These are phyloP conservation scores for Pseudomyrmex flavicornis DNA, from an alignment of 1,140 invertebrate genomes.

Conservation along the genomic window DNA sequence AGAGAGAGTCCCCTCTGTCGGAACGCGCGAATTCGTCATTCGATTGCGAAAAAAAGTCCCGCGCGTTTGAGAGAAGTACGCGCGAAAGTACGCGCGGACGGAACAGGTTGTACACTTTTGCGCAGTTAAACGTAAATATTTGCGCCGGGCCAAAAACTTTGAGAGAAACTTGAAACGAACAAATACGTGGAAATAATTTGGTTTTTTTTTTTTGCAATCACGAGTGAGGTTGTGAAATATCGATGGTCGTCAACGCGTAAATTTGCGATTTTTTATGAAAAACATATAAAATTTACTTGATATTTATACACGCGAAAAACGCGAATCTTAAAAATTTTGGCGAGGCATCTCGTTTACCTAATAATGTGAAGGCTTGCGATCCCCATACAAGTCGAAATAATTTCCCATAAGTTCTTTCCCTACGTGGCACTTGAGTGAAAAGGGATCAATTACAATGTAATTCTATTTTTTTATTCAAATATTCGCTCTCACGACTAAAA, in stretches of 20 bases:
- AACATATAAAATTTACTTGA: background rate
- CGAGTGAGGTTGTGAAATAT: background rate
- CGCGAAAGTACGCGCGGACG: slow-evolving; percentile 36
- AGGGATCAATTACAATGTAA: slow-evolving; percentile 19
- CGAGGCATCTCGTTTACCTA: slow-evolving; percentile 60
- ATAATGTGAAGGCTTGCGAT: slow-evolving; percentile 76
- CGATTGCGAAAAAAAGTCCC: slow-evolving; percentile 30
- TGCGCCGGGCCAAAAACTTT: slow-evolving; percentile 2
- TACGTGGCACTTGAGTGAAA: slow-evolving; percentile 45
- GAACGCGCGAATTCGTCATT: background rate
- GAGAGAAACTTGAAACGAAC: slow-evolving; percentile 14
- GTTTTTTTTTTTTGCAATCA: background rate
- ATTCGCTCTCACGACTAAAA: background rate
- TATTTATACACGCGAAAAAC: too few relatives aligned
- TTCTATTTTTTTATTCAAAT: slow-evolving; percentile 21
- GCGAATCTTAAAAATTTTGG: slow-evolving; percentile 1
- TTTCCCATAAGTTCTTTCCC: slow-evolving; percentile 45
- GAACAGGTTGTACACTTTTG: slow-evolving; percentile 28
- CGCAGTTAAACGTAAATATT: slow-evolving; percentile 31
- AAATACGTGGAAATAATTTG: background rate
- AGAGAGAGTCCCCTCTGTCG: slow-evolving; percentile 12
- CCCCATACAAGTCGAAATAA: slow-evolving; percentile 78
- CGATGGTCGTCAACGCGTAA: background rate
- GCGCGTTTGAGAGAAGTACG: slow-evolving; percentile 13
- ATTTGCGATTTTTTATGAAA: background rate